Evolutionary conservation across 2,888 invertebrate species (phyloP).

Genomic region (Sarcophaga rosellei): DNA sequence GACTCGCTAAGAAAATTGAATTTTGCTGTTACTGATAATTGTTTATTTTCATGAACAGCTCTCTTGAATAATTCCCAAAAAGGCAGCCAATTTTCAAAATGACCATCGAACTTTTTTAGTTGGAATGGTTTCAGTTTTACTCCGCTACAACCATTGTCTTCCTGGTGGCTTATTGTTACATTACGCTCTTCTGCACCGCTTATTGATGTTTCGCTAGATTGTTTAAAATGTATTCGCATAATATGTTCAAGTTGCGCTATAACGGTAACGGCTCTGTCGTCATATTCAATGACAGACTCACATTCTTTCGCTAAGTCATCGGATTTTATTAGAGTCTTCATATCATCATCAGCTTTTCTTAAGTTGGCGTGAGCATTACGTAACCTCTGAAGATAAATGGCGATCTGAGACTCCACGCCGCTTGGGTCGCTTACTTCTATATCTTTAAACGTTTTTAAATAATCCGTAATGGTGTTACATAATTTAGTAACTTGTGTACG

Average conservation of each 20-base stretch:
- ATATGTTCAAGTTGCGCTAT: conserved; percentile 44
- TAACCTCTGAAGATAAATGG: background rate
- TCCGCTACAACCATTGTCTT: no score
- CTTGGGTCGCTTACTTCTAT: conserved; percentile 24
- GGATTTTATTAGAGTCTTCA: no score
- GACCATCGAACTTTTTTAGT: conserved; percentile 58
- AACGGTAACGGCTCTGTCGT: conserved; percentile 41
- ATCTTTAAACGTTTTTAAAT: conserved; percentile 44
- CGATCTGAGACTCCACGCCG: background rate
- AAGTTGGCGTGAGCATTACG: conserved; percentile 1
- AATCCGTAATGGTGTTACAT: conserved; percentile 43
- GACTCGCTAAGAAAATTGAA: conserved; percentile 29
- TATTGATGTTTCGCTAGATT: background rate
- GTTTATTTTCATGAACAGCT: conserved; percentile 52
- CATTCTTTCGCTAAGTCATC: conserved; percentile 16
- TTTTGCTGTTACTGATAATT: background rate
- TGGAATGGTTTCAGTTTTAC: conserved; percentile 32
- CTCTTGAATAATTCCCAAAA: conserved; percentile 62
- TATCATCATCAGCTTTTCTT: conserved; percentile 39
- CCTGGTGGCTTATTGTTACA: no score
- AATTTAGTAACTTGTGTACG: conserved; percentile 42
- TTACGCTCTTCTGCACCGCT: background rate
- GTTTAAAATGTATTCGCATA: conserved; percentile 16
- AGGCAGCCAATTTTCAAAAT: conserved; percentile 61
- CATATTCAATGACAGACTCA: conserved; percentile 45